Base-by-base conservation (phyloP, 53 echinoderm and acorn worm species). In the Patiria pectinifera region DNA sequence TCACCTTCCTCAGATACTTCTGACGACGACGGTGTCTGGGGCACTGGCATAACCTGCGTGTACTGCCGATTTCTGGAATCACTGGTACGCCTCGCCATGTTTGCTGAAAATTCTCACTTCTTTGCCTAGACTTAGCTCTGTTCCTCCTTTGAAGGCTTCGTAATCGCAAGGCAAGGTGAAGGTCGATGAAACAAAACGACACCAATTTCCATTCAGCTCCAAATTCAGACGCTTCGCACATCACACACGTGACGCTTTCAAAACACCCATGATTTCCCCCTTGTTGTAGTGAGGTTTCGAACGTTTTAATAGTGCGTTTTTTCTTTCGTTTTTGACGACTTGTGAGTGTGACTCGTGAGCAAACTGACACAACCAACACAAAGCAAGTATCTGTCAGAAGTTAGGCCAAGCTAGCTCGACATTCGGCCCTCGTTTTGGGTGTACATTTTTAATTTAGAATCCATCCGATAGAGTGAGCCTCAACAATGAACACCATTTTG, bases 1-100 rank as follows among this genome's bases (percentile, higher is more conserved):
- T 90, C 25, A 90, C 90, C 81, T 11, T 90, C 90, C 13, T 81
- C 90, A 13, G 90, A 90, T 4, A 80, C 90, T n/a, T 81, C 90
- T 21, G 90, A 90, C 3, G 90, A 90, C 18, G 85, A 43, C 7
- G 90, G 71, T 69, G 90, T 24, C 0, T 66, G 89, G 18, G 89
- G 80, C 8, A 69, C 66, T 8, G 90, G 90, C 90, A 90, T 90
- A 43, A 90, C 90, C 69, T 90, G 90, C 13, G 90, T 90, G 48
- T 90, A 90, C 48, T 90, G 90, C 48, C 86, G 80, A 70, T 70
- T 81, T 23, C 48, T 45, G 4, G 90, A 63, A 6, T 90, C 69
- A 45, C 69, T 90, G 2, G 70, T 46, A 44, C 90, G 90, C 69
- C 90, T 80, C 26, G 90, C 76, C 87, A 77, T 78, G 19, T 35